phyloP scores from a whole-genome alignment of 2,888 invertebrate genomes.

The Nebria salina region DNA sequence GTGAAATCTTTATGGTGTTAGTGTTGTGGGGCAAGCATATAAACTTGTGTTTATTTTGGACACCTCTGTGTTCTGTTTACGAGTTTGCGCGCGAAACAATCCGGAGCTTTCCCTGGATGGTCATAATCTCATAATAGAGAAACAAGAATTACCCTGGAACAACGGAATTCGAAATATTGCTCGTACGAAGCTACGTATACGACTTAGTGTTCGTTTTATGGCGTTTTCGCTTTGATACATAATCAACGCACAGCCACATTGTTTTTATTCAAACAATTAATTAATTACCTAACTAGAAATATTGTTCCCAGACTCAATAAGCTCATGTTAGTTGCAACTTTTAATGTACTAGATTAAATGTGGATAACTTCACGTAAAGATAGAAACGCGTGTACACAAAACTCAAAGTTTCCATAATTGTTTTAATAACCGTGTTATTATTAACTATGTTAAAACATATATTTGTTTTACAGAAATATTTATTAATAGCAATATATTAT shows the following conservation, averaged over 20 bases:
- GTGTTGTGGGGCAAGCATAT: not conserved
- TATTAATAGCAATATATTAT: no score
- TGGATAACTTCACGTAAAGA: no score
- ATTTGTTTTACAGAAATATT: no score
- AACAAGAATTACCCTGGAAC: slow-evolving; percentile 32
- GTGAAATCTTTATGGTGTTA: not conserved
- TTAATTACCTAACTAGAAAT: not conserved
- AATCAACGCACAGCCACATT: not conserved
- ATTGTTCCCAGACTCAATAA: no score
- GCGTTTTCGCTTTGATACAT: not conserved
- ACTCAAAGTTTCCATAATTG: no score
- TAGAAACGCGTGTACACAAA: no score
- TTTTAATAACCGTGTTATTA: no score
- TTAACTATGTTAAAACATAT: no score
- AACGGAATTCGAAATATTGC: slow-evolving; percentile 29
- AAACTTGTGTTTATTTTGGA: slow-evolving; percentile 9
- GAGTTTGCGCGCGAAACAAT: slow-evolving; percentile 33
- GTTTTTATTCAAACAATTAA: not conserved
- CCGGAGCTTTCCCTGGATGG: slow-evolving; percentile 26
- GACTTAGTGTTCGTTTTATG: not conserved
- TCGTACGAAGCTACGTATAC: not conserved
- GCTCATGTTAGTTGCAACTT: no score
- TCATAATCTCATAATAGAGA: slow-evolving; percentile 25
- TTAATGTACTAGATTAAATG: no score
- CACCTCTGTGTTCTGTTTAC: slow-evolving; percentile 11